Evolutionary conservation across 1,140 invertebrate genomes (phyloP).

Genomic region (Lordiphosa mommai): DNA sequence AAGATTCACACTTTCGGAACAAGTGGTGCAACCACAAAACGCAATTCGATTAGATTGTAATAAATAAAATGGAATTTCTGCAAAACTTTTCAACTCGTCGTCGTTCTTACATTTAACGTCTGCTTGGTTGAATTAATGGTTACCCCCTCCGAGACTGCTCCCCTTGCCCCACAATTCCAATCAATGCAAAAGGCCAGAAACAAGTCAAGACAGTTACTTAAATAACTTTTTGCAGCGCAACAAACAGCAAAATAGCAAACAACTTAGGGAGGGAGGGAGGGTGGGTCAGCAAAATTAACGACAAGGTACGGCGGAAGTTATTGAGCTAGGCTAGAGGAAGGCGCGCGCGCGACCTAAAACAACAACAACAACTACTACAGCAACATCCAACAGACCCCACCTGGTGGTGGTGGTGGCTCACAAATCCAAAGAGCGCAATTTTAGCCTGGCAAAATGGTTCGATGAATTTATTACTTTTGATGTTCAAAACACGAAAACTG

Average conservation of each 20-base stretch:
- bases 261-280: background rate
- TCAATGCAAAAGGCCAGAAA: conserved; percentile 46
- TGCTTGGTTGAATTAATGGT: background rate
- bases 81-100: conserved; percentile 1
- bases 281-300: conserved; percentile 19
- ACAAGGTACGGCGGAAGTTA: conserved; percentile 27
- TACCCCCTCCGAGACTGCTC: too few relatives aligned
- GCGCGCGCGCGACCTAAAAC: conserved; percentile 49
- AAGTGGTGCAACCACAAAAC: background rate
- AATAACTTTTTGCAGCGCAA: conserved; percentile 43
- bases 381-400: conserved; percentile 15
- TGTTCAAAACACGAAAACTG: conserved; percentile 75
- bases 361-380: conserved; percentile 30
- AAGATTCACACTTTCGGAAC: background rate
- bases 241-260: conserved; percentile 12
- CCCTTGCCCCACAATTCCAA: conserved; percentile 11
- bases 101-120: too few relatives aligned
- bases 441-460: conserved; percentile 38
- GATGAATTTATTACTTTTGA: conserved; percentile 78
- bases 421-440: conserved; percentile 36
- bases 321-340: conserved; percentile 33
- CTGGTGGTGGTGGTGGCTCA: background rate
- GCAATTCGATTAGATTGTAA: conserved; percentile 28
- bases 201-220: conserved; percentile 58
- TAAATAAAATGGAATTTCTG: conserved; percentile 42